Evolutionary conservation across 2,888 invertebrate species (phyloP), one percentile per base, ranked within the genome.

Genomic region (Amblyteles armatorius): DNA sequence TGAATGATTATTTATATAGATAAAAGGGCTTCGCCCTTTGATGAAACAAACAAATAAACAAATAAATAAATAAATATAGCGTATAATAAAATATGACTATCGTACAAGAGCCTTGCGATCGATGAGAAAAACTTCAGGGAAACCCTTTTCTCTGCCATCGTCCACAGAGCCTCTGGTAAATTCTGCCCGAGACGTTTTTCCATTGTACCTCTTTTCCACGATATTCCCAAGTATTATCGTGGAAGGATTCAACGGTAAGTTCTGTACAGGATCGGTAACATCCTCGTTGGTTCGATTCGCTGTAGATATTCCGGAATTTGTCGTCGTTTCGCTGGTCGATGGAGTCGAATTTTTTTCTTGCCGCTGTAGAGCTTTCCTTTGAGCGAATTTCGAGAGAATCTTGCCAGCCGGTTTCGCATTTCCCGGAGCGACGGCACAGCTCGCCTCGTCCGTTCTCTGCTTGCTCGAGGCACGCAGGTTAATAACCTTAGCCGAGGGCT

Each of bases 401-500:
- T 84, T 90, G 16, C 36, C 69, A 19, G 73, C 22, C 6, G 68
- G 13, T 36, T 78, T 55, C 22, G 57, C 44, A 7, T 11, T 63
- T 33, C 33, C 22, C 4, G 26, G 16, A 11, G 11, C 19, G 13
- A 52, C 36, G 0, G 40, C 22, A 33, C n/a, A 2, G 55, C 48
- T 68, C n/a, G 69, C 13, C 11, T 63, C 29, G 13, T 29, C 22
- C 4, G 63, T 40, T 29, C 65, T 79, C 36, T 68, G 77, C 40
- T 84, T 82, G 40, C 19, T 76, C 16, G 74, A 73, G 33, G 72
- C 50, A 2, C 87, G 88, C 19, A 88, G 87, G 93, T 95, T 94
- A 83, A 95, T 94, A 16, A 96, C 94, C 90, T 95, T 95, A 0
- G 96, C 97, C 0, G 97, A 95, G 2, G 96, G 96, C 83, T 95